Evolutionary conservation across 2,113 vertebrate genomes (phyloP), one percentile per base, ranked within the genome.

Genomic region (Lipotes vexillifer): DNA sequence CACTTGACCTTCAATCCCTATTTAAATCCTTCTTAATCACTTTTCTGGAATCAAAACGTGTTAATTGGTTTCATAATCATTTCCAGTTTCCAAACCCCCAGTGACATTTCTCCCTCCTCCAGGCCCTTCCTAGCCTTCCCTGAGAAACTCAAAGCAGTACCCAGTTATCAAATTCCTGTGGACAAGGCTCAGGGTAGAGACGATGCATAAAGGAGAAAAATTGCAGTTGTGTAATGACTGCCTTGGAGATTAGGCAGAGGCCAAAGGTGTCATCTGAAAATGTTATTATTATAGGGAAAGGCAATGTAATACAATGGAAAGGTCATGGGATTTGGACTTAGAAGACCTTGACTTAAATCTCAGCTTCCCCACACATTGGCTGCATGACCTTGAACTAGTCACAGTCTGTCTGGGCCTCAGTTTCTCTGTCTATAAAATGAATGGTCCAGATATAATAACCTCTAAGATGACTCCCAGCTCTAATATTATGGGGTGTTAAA

Each of bases 61-160:
- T 69, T 97, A 55, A 92, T 80, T 96, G 87, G 86, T 94, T 97
- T 92, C 65, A 96, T 65, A 96, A 93, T 96, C 88, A 95, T 59
- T 89, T 97, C 57, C 17, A 44, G 25, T 46, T 96, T 92, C 83
- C 59, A 71, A 97, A 88, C 18, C 14, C 93, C 93, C 11, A 17
- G 2, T 55, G 57, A 52, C 33, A 89, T 93, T 93, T 74, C 85
- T 52, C 36, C 77, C 8, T 69, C 59, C 46, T 93, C 49, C 29
- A 77, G 25, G 88, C 55, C 52, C 6, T 95, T 88, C 55, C 46
- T 21, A 71, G 52, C 17, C 29, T 88, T 83, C 80, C 46, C 38
- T 12, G 17, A 91, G 75, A 96, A 97, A 89, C 10, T 27, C n/a
- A 44, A 36, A 71, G 23, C 27, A 38, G 88, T 33, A 13, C 20